Evolutionary conservation across 1,140 invertebrate species (phyloP).

Genomic region (Tetragonula clypearis): DNA sequence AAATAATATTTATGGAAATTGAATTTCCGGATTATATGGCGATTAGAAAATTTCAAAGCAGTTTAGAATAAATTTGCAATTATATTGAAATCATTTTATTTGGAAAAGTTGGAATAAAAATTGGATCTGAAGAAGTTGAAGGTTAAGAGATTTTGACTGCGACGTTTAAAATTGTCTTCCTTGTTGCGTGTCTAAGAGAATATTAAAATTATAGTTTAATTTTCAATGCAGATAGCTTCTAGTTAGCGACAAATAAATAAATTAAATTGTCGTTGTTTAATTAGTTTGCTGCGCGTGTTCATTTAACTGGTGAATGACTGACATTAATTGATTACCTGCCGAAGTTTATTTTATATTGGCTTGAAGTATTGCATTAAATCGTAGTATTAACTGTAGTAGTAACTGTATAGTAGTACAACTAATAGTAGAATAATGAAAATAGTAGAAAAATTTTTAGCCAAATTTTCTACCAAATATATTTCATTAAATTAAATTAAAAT

Average conservation of each 20-base stretch:
- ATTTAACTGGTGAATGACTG: background rate
- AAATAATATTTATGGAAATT: background rate
- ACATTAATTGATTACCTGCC: background rate
- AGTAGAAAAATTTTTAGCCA: too few species aligned
- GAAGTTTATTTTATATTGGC: background rate
- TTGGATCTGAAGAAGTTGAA: background rate
- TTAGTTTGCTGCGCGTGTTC: conserved; percentile 27
- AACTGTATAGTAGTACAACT: too few species aligned
- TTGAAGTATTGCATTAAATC: background rate
- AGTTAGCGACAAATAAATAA: background rate
- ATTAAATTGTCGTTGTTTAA: conserved; percentile 7
- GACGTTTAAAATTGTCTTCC: background rate
- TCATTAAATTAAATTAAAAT: too few species aligned
- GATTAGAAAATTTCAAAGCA: background rate
- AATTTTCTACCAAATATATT: too few species aligned
- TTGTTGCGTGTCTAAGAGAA: background rate
- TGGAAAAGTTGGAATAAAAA: background rate
- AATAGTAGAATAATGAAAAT: too few species aligned
- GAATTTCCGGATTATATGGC: background rate
- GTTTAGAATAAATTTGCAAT: background rate
- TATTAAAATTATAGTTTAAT: conserved; percentile 31
- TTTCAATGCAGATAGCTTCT: conserved; percentile 25
- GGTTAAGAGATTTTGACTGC: background rate
- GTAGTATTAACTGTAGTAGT: background rate
- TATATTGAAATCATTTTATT: background rate